A percentile compares a stretch with the other conserved stretches of the same genome.
Conservation (phyloP, 2,888 invertebrate species). For the Coleophora flavipennella region DNA sequence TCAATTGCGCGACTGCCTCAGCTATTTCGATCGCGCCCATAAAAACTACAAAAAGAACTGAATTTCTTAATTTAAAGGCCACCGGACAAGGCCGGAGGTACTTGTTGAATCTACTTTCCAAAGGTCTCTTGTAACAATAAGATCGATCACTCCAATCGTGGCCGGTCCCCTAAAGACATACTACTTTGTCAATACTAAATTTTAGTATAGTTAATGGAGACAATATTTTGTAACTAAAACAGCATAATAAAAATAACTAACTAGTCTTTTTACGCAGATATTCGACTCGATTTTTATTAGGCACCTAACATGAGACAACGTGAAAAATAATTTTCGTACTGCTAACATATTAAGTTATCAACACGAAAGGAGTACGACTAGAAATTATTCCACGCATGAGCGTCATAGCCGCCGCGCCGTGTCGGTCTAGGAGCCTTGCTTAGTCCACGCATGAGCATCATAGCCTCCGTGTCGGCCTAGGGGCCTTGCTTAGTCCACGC, state of each 20-base stretch:
- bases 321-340: constrained; percentile 63
- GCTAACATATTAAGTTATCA: constrained; percentile 61
- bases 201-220: constrained; percentile 30
- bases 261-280: constrained; percentile 64
- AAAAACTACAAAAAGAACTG: constrained; percentile 18
- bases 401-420: no score
- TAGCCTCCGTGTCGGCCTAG: constrained; percentile 3
- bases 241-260: constrained; percentile 65
- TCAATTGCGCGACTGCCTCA: constrained; percentile 2
- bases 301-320: constrained; percentile 30
- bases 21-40: constrained; percentile 16
- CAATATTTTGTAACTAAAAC: constrained; percentile 42
- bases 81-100: constrained; percentile 31
- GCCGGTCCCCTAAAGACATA: constrained; percentile 45
- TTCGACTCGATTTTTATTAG: constrained; percentile 43
- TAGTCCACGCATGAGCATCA: no score
- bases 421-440: constrained; percentile 4
- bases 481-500: no score
- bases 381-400: constrained; percentile 36
- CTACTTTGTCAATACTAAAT: constrained; percentile 35
- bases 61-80: constrained; percentile 27
- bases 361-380: constrained; percentile 68
- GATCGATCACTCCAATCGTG: constrained; percentile 7
- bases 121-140: constrained; percentile 21
- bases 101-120: constrained; percentile 25